These are phyloP conservation scores for Cheumatopsyche charites DNA, from an alignment of 1,140 invertebrate species.

Conservation along the genomic window DNA sequence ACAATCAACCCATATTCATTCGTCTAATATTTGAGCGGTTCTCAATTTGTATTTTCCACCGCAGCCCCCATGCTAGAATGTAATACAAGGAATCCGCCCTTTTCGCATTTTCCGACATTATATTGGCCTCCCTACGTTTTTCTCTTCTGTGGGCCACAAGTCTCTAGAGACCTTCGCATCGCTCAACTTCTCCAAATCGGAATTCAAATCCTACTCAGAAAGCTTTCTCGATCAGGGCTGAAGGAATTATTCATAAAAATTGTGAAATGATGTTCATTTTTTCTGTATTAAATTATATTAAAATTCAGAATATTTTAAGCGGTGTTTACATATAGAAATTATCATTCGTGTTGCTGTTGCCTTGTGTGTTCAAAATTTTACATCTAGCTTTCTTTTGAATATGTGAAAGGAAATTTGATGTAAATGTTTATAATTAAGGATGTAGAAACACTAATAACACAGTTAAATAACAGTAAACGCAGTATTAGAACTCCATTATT, in stretches of 20 bases:
- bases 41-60: constrained; percentile 45
- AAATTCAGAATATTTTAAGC: no score
- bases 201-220: constrained; percentile 48
- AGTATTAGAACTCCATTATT: no score
- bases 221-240: constrained; percentile 5
- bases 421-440: no score
- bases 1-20: no score
- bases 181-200: constrained; percentile 49
- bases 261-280: not conserved
- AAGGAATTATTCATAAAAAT: constrained; percentile 4
- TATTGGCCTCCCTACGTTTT: constrained; percentile 39
- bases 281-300: not conserved
- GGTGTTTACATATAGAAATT: no score
- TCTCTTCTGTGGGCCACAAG: constrained; percentile 40
- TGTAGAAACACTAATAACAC: no score
- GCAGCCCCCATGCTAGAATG: not conserved
- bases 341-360: no score
- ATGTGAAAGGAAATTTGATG: no score
- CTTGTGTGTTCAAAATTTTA: no score
- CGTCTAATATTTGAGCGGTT: constrained; percentile 26
- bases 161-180: constrained; percentile 46
- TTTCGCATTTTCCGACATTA: constrained; percentile 32
- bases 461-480: no score
- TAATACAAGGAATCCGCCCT: constrained; percentile 27
- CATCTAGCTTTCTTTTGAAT: no score